phyloP scores from a whole-genome alignment of 2,113 vertebrate species.

The Rhadina sibilatrix region DNA sequence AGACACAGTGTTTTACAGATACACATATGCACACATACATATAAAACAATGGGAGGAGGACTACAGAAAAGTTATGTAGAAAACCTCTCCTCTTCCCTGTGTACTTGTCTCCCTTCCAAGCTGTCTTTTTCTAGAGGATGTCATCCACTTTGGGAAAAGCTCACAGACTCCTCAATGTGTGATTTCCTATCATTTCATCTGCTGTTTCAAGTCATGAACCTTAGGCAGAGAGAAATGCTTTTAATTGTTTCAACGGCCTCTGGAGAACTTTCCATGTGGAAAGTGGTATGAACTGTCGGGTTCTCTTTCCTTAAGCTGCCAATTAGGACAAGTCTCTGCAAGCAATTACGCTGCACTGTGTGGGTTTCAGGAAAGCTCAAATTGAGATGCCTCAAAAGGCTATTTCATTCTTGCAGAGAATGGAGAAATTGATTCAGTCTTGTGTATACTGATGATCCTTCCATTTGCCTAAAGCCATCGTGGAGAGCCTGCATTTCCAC shows the following conservation, averaged over 20 bases:
- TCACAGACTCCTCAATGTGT: background rate
- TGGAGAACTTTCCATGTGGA: constrained; percentile 11
- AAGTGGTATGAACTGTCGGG: background rate
- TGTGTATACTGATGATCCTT: background rate
- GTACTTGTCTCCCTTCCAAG: background rate
- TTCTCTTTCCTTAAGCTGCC: constrained; percentile 29
- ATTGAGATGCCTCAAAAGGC: constrained; percentile 24
- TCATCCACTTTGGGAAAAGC: background rate
- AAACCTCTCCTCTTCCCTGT: background rate
- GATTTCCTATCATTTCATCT: constrained; percentile 25
- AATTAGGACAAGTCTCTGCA: constrained; percentile 29
- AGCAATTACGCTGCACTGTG: background rate
- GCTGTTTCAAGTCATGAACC: constrained; percentile 8
- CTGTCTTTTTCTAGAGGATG: background rate
- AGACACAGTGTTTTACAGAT: background rate
- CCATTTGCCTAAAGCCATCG: background rate
- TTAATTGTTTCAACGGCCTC: constrained; percentile 44
- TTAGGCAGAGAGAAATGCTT: constrained; percentile 23
- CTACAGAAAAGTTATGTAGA: background rate
- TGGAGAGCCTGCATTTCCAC: background rate
- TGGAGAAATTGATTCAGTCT: constrained; percentile 9
- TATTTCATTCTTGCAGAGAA: constrained; percentile 7
- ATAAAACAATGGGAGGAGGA: background rate
- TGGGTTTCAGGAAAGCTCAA: background rate
- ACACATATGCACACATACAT: background rate